Percentiles rank a stretch among this genome's conserved stretches.
phyloP scores from a whole-genome alignment of 2,113 vertebrate species.

The Pelecanus crispus region DNA sequence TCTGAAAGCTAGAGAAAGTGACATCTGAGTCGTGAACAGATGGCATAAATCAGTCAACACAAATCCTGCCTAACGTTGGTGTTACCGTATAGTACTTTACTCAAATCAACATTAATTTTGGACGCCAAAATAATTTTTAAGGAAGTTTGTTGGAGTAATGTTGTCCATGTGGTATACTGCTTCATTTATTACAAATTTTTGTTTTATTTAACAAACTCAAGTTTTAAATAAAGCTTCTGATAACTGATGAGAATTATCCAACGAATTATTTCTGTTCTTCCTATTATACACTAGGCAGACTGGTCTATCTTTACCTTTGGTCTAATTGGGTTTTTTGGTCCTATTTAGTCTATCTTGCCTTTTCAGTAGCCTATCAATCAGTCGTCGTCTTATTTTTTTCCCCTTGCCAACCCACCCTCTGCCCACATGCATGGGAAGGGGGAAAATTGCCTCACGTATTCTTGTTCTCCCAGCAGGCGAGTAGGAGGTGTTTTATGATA shows the following conservation, averaged over 20 bases:
- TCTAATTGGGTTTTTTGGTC: background rate
- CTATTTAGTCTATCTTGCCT: background rate
- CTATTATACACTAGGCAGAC: background rate
- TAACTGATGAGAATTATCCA: background rate
- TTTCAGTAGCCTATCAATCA: background rate
- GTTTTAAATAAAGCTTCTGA: background rate
- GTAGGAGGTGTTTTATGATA: slow-evolving; percentile 51
- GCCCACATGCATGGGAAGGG: background rate
- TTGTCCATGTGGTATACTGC: background rate
- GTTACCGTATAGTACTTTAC: background rate
- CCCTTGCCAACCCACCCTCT: slow-evolving; percentile 3
- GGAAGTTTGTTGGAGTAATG: background rate
- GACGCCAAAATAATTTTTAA: background rate
- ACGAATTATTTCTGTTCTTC: background rate
- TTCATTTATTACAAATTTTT: background rate
- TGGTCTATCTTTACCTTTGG: background rate
- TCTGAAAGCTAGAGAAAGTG: slow-evolving; percentile 14
- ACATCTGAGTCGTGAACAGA: slow-evolving; percentile 12
- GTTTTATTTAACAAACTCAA: background rate
- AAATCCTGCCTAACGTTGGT: background rate
- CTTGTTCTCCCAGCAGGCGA: slow-evolving; percentile 30
- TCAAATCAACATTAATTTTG: background rate
- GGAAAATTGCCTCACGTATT: slow-evolving; percentile 28
- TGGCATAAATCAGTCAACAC: slow-evolving; percentile 33
- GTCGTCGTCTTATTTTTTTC: slow-evolving; percentile 26